Percentiles rank a stretch among this genome's conserved stretches.
Conservation (phyloP, 1,140 invertebrate genomes). For the Ceratina australensis region DNA sequence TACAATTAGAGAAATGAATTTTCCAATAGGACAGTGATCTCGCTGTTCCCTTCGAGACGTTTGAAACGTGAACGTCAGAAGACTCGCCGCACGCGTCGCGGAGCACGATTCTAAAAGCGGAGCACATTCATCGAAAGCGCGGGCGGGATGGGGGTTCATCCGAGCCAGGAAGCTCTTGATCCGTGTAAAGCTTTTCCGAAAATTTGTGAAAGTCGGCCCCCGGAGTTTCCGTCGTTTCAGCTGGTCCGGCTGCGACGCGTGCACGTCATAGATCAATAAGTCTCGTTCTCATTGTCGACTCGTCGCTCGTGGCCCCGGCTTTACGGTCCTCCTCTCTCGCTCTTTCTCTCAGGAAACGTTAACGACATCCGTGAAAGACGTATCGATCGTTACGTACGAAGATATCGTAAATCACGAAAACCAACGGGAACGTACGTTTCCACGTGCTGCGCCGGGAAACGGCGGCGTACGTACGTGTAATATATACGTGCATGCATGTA, state of each 20-base stretch:
- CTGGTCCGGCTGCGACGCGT: slow-evolving; percentile 62
- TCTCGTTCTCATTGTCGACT: slow-evolving; percentile 70
- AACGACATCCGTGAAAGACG: slow-evolving; percentile 66
- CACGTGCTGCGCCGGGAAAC: slow-evolving; percentile 21
- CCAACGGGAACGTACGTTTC: slow-evolving; percentile 43
- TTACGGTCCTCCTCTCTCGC: slow-evolving; percentile 54
- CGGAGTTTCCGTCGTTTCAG: slow-evolving; percentile 20
- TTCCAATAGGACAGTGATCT: too few species aligned
- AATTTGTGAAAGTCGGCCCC: slow-evolving; percentile 49
- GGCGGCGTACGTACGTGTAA: background rate
- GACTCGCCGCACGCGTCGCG: background rate
- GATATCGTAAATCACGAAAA: slow-evolving; percentile 53
- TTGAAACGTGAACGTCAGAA: background rate
- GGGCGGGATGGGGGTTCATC: background rate
- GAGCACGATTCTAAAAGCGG: slow-evolving; percentile 27
- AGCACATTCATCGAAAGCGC: slow-evolving; percentile 24
- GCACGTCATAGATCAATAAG: slow-evolving; percentile 72
- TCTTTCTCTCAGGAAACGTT: slow-evolving; percentile 72
- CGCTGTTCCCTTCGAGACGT: background rate
- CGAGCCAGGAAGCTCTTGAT: slow-evolving; percentile 32
- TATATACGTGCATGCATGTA: slow-evolving; percentile 42
- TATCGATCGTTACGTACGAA: slow-evolving; percentile 63
- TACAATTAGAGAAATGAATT: too few species aligned
- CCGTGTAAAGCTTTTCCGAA: slow-evolving; percentile 50
- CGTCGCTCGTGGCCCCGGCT: slow-evolving; percentile 30